These are phyloP conservation scores for Morinoia aosen DNA, from an alignment of 2,888 invertebrate species.

Conservation along the genomic window DNA sequence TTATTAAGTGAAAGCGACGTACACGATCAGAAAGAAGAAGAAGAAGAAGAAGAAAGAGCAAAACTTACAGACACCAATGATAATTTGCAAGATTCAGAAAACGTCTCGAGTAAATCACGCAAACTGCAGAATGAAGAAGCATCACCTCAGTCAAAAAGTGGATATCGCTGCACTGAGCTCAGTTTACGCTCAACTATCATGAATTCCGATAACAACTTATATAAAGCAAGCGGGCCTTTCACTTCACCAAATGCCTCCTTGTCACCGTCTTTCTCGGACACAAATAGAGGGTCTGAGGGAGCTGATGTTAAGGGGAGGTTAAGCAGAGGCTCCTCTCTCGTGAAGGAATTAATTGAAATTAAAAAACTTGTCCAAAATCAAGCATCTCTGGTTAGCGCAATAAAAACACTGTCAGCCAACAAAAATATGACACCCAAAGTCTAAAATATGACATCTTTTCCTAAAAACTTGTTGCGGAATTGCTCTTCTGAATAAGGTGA, in stretches of 20 bases:
- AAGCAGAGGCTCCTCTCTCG: background rate
- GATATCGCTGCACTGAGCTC: background rate
- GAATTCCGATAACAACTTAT: background rate
- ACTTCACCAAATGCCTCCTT: background rate
- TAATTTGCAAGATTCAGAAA: background rate
- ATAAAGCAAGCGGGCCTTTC: background rate
- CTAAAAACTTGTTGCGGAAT: background rate
- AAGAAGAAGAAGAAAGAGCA: background rate
- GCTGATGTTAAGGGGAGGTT: background rate
- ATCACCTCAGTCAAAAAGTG: background rate
- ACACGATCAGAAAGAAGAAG: background rate
- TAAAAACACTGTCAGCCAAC: background rate
- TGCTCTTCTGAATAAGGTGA: background rate
- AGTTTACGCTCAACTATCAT: background rate
- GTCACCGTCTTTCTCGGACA: too few relatives aligned
- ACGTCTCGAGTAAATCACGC: background rate
- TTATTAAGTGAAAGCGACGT: background rate
- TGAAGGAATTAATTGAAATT: constrained; percentile 12
- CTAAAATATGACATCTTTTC: background rate
- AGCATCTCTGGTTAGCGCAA: background rate
- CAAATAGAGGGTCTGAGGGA: background rate
- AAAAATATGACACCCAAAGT: background rate
- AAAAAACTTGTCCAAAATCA: background rate
- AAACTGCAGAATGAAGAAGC: background rate
- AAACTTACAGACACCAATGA: background rate